phyloP scores from a whole-genome alignment of 2,113 vertebrate species.

The Canis aureus region DNA sequence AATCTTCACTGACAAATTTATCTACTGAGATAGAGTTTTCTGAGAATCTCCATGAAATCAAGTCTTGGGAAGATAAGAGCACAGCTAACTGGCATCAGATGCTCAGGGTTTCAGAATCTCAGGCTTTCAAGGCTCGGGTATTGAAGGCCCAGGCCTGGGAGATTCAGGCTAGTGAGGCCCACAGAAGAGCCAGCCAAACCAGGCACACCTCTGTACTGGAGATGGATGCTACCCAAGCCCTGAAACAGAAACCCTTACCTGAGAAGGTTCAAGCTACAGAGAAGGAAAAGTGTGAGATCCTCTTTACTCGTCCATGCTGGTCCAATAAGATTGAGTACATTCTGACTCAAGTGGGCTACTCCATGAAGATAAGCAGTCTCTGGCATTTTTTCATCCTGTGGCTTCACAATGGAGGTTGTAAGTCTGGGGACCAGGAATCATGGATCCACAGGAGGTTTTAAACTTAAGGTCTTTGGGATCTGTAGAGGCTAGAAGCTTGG shows the following conservation, averaged over 20 bases:
- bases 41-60: accelerated
- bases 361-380: constrained; percentile 91
- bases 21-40: neutral
- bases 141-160: constrained; percentile 33
- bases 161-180: neutral
- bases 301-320: constrained; percentile 77
- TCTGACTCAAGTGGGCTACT: constrained; percentile 92
- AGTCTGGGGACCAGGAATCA: neutral
- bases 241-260: neutral
- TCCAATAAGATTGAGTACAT: constrained; percentile 92
- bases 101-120: neutral
- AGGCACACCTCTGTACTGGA: accelerated
- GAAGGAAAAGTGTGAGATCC: neutral
- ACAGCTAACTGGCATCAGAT: neutral
- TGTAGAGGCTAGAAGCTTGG: neutral
- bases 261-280: neutral
- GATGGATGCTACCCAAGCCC: accelerated
- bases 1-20: no score
- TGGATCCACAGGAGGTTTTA: neutral
- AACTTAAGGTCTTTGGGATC: neutral
- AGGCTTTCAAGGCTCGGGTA: neutral
- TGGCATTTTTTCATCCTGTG: constrained; percentile 89
- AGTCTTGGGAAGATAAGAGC: neutral
- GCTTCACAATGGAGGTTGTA: constrained; percentile 71
- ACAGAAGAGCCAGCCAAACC: accelerated